A percentile compares a stretch with the other conserved stretches of the same genome.
These are phyloP conservation scores for Conus canariensis DNA, from an alignment of 2,888 invertebrate genomes.

Conservation along the genomic window DNA sequence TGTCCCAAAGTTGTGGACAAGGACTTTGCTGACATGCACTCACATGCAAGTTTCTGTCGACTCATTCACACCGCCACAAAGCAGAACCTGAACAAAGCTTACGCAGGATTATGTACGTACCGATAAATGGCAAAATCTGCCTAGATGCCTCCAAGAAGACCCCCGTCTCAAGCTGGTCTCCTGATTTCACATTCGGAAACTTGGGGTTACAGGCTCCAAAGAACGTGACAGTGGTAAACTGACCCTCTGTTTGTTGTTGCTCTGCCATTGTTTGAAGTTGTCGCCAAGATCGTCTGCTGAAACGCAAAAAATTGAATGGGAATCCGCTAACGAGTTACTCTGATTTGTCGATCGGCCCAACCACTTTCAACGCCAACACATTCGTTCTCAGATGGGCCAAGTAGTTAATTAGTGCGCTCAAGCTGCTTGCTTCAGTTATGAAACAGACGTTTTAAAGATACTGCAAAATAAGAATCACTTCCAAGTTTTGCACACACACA, in stretches of 20 bases:
- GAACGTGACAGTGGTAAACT: constrained; percentile 16
- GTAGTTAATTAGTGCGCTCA: no score
- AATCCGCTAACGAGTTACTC: not conserved
- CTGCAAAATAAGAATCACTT: not conserved
- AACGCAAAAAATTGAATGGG: not conserved
- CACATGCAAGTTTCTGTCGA: no score
- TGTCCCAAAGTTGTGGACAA: no score
- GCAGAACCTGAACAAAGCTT: no score
- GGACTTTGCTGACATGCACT: no score
- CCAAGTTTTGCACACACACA: no score
- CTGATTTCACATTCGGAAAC: not conserved
- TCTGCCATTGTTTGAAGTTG: constrained; percentile 14
- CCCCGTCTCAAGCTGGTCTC: not conserved
- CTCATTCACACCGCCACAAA: no score
- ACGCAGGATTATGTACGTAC: not conserved
- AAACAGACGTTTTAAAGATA: not conserved
- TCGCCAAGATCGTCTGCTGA: not conserved
- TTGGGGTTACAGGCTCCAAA: constrained; percentile 27
- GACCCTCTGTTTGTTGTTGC: not conserved
- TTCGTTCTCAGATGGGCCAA: not conserved
- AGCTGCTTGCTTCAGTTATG: no score
- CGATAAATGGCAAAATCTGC: constrained; percentile 25
- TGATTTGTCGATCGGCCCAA: not conserved
- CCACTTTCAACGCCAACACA: not conserved
- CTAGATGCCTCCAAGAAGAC: constrained; percentile 16